A percentile compares a stretch with the other conserved stretches of the same genome.
Evolutionary conservation across 2,113 vertebrate species (phyloP).

Genomic region (Ailurus styani): DNA sequence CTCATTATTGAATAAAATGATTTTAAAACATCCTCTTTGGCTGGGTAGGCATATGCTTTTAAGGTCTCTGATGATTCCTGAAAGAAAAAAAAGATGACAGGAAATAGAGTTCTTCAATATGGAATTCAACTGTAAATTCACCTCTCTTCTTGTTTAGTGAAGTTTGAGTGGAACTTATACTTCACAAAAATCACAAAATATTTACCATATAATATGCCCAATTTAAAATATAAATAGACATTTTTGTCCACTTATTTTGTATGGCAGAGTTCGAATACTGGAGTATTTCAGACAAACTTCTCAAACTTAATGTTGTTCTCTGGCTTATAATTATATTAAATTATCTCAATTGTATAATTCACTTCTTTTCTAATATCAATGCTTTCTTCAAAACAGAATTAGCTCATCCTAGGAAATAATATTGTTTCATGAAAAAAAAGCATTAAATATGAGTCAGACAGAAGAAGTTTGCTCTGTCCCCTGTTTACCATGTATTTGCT

Average conservation of each 20-base stretch:
- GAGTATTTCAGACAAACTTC: neutral
- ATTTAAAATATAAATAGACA: slow-evolving; percentile 6
- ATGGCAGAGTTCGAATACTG: neutral
- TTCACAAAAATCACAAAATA: neutral
- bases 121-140: slow-evolving; percentile 2
- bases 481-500: slow-evolving; percentile 7
- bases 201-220: neutral
- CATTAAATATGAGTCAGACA: neutral
- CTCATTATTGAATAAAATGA: neutral
- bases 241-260: neutral
- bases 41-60: neutral
- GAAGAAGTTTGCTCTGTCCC: neutral
- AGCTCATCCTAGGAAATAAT: neutral
- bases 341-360: neutral
- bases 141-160: neutral
- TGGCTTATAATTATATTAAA: neutral
- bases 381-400: neutral
- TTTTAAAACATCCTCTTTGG: slow-evolving; percentile 13
- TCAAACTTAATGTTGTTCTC: neutral
- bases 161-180: neutral
- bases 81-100: neutral
- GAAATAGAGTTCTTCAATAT: neutral
- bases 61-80: neutral
- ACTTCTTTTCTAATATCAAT: neutral
- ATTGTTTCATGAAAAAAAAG: neutral